These are phyloP conservation scores for Cossypha polioptera DNA, from an alignment of 2,797 vertebrate genomes.

Conservation along the genomic window DNA sequence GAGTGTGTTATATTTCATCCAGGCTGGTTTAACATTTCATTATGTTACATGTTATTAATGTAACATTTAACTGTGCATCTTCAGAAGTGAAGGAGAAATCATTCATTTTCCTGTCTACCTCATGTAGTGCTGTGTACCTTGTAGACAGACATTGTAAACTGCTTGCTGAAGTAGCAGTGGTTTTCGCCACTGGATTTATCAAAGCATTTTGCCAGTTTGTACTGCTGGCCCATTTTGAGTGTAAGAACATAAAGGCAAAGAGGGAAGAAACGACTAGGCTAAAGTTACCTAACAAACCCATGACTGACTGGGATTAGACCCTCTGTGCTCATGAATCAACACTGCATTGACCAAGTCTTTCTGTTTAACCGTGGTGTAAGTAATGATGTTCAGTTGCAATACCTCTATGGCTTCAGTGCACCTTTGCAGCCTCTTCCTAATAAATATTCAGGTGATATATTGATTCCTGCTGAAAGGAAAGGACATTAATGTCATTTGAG, in stretches of 20 bases:
- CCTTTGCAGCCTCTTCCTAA: background rate
- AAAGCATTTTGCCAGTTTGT: background rate
- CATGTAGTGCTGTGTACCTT: background rate
- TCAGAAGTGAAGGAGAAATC: background rate
- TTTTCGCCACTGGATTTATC: background rate
- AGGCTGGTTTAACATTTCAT: background rate
- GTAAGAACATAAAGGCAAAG: background rate
- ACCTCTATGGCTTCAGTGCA: background rate
- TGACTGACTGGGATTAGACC: background rate
- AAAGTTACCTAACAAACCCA: background rate
- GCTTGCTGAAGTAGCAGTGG: background rate
- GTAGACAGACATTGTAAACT: background rate
- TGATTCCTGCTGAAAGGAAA: background rate
- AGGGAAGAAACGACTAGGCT: background rate
- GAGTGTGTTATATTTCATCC: background rate
- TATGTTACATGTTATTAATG: background rate
- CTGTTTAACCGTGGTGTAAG: background rate
- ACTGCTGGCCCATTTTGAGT: background rate
- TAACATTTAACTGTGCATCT: background rate
- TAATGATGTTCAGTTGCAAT: background rate
- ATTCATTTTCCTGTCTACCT: background rate
- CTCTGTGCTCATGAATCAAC: background rate
- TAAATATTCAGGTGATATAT: background rate
- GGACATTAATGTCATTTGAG: background rate
- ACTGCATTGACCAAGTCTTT: background rate